A percentile compares a stretch with the other conserved stretches of the same genome.
Conservation (phyloP, 2,888 invertebrate species). For the Drosophila tanythrix region DNA sequence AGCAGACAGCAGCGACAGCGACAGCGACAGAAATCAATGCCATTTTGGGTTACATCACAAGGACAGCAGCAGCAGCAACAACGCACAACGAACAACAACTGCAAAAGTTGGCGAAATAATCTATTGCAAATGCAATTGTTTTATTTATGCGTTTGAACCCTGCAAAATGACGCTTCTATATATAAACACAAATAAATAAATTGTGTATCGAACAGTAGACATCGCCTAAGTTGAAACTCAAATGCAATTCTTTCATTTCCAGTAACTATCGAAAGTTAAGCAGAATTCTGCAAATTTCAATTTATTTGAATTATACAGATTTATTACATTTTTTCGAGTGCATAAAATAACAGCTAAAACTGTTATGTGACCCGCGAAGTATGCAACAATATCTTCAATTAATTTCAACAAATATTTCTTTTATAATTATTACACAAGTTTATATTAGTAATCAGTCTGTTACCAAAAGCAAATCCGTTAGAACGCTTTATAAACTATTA, state of each 20-base stretch:
- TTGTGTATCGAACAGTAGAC: constrained; percentile 16
- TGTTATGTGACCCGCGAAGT: constrained; percentile 20
- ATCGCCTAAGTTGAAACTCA: not conserved
- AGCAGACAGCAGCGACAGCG: constrained; percentile 40
- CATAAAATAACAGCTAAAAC: not conserved
- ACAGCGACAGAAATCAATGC: constrained; percentile 43
- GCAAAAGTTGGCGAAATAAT: constrained; percentile 51
- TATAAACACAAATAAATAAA: not conserved
- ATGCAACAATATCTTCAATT: constrained; percentile 12
- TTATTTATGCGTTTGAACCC: constrained; percentile 46
- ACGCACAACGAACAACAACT: not conserved
- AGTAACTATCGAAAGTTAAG: not conserved
- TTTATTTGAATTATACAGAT: not conserved
- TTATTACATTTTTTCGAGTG: not conserved
- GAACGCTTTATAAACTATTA: not conserved
- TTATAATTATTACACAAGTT: not conserved
- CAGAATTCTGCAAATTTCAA: not conserved
- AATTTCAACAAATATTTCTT: not conserved
- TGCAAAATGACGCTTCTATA: constrained; percentile 9
- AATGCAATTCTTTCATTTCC: not conserved
- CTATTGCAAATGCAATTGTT: constrained; percentile 36
- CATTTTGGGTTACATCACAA: constrained; percentile 67
- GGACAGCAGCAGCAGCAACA: constrained; percentile 26
- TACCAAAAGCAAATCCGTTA: not conserved
- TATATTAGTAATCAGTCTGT: not conserved